Base-by-base conservation (phyloP, 2,888 invertebrate genomes). In the Ashinkailepas kermadecensis region DNA sequence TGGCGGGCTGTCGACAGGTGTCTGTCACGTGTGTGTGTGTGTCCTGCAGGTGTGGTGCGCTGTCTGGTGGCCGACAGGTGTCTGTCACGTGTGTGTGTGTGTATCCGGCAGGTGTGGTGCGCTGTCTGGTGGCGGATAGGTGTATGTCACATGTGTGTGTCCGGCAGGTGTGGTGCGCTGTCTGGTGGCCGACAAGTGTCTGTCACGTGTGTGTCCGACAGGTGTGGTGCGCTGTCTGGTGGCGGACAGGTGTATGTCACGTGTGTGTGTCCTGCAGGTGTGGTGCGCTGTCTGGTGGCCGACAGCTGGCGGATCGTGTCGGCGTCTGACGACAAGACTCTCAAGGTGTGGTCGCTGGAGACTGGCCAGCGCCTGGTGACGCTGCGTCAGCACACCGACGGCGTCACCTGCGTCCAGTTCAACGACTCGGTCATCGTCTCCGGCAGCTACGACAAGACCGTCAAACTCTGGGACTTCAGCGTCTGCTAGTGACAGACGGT, bases 331-430 rank as follows among this genome's bases (percentile, higher is more conserved):
- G 89, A 89, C 85, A 88, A 88, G 84, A 89, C 89, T 13, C 86
- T 89, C 64, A 90, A 89, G 87, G 89, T 89, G 84, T 89, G 89
- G 89, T 88, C 88, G 84, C 84, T 89, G 80, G 88, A 88, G 82
- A 88, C 88, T 6, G 88, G 89, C 7, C 86, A 88, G 83, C 85
- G 89, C 21, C 85, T 89, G 81, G 88, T 89, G 80, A 90, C 89
- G 4, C 86, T 90, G 74, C 86, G 87, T 58, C 88, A 89, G 84
- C 89, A 90, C 85, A 87, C 88, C 25, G 89, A 90, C 84, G 89
- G 89, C 18, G 89, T 89, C 39, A 89, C 89, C 0, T 89, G 89
- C 85, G 86, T 89, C n/a, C 89, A 89, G 85, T 89, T 90, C 85
- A 89, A 89, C 85, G 89, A 89, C 85, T 87, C 87, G 83, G 87